Evolutionary conservation across 2,113 vertebrate species (phyloP).

Genomic region (Ceratotherium simum): DNA sequence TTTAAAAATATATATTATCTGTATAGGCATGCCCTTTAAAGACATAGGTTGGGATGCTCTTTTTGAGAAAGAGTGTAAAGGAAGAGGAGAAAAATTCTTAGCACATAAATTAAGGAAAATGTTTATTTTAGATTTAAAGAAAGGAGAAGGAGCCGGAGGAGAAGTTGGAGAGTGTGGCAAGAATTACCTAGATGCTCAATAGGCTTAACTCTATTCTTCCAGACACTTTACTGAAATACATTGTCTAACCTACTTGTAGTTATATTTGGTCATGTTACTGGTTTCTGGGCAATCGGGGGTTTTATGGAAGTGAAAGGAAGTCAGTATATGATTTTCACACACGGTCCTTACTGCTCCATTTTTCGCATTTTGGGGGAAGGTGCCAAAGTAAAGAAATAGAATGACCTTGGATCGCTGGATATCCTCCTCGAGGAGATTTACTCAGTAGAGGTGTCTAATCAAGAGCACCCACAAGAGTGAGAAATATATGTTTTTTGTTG

Average conservation of each 20-base stretch:
- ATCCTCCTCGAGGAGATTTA: accelerated
- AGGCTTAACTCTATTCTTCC: neutral
- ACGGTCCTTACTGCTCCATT: neutral
- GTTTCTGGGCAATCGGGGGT: neutral
- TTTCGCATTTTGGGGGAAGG: neutral
- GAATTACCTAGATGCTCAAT: neutral
- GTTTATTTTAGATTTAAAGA: neutral
- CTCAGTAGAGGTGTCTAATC: neutral
- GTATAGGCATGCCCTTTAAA: neutral
- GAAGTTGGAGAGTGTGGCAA: neutral
- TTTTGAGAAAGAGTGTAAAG: neutral
- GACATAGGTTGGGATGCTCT: neutral
- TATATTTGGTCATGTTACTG: neutral
- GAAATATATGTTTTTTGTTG: neutral
- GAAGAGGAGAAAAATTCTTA: neutral
- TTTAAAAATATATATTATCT: neutral
- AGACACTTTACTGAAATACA: neutral
- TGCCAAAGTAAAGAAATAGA: neutral
- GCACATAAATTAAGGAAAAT: neutral
- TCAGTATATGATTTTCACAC: neutral
- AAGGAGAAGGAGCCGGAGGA: neutral
- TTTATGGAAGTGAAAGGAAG: neutral
- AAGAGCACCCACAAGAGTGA: neutral
- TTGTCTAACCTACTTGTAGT: no score
- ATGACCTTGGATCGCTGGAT: neutral